Base-by-base conservation (phyloP, 1,140 invertebrate species). In the Danaus plexippus region DNA sequence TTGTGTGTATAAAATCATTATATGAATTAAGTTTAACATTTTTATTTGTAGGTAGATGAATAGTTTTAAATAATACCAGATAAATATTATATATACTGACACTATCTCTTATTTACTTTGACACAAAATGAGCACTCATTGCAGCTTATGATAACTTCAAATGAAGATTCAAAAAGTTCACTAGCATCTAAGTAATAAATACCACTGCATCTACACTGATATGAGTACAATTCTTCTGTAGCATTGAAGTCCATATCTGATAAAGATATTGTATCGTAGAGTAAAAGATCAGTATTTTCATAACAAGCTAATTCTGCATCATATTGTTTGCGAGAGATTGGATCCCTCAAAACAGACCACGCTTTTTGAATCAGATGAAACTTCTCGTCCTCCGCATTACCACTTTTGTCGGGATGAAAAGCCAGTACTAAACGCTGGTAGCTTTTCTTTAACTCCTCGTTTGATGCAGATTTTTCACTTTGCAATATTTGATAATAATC, bases 91-190 rank as follows among this genome's bases (percentile, higher is more conserved):
- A 32, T 32, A 32, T 32, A 32, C 22, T 32, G 22, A 32, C 22
- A 6, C 22, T 32, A 32, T 32, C 22, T 32, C 22, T 32, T 76
- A 85, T 75, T 87, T 32, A 93, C 79, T 69, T 89, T 69, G 63
- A 93, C 89, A 57, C 87, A 80, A 72, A 92, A 89, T 8, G 91
- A 92, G 80, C 92, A 93, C 67, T 92, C 90, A 69, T 90, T 87
- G 80, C 92, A 93, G 43, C 85, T 84, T 53, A 93, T 77, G 9
- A 87, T 63, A 60, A 87, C 80, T 66, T 90, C 80, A 49, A 77
- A 67, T 43, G 87, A 65, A 12, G 72, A 32, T 32, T 32, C 22
- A 4, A 8, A 50, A 49, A 88, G 58, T 52, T 90, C 86, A 57
- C 71, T 68, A 54, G 74, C 78, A 18, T 82, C 53, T 43, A 92